Evolutionary conservation across 2,888 invertebrate species (phyloP).

Genomic region (Cryptus viduatorius): DNA sequence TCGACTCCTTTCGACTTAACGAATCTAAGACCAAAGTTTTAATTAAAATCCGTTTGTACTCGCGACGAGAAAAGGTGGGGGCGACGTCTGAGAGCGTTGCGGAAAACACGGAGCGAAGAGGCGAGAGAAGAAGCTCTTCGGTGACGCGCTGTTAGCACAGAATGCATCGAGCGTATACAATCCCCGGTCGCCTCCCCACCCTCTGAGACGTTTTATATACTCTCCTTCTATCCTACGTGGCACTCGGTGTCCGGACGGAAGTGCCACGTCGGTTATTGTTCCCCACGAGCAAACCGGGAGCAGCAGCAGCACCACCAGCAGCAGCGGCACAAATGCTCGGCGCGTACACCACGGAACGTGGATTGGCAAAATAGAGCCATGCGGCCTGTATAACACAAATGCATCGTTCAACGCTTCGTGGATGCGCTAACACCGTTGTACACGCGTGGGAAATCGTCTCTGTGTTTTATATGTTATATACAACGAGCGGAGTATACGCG

Average conservation of each 20-base stretch:
- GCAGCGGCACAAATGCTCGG: slow-evolving; percentile 19
- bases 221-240: slow-evolving; percentile 49
- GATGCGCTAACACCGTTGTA: slow-evolving; percentile 24
- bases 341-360: slow-evolving; percentile 49
- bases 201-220: slow-evolving; percentile 29
- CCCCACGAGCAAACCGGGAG: slow-evolving; percentile 64
- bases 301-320: slow-evolving; percentile 63
- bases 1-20: not conserved
- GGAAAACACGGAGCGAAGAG: not conserved
- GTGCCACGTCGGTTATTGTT: slow-evolving; percentile 80
- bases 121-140: slow-evolving; percentile 15
- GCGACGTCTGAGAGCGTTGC: not conserved
- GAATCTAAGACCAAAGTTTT: not conserved
- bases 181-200: not conserved
- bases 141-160: slow-evolving; percentile 43
- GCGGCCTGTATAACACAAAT: slow-evolving; percentile 34
- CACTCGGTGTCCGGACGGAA: slow-evolving; percentile 76
- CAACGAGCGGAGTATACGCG: not conserved
- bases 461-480: slow-evolving; percentile 9
- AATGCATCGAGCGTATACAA: slow-evolving; percentile 14
- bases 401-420: slow-evolving; percentile 12
- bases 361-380: slow-evolving; percentile 78
- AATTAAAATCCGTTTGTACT: not conserved
- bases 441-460: slow-evolving; percentile 60
- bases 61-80: not conserved